These are phyloP conservation scores for Mesorhabditis spiculigera DNA, from an alignment of 2,888 invertebrate species.

Conservation along the genomic window DNA sequence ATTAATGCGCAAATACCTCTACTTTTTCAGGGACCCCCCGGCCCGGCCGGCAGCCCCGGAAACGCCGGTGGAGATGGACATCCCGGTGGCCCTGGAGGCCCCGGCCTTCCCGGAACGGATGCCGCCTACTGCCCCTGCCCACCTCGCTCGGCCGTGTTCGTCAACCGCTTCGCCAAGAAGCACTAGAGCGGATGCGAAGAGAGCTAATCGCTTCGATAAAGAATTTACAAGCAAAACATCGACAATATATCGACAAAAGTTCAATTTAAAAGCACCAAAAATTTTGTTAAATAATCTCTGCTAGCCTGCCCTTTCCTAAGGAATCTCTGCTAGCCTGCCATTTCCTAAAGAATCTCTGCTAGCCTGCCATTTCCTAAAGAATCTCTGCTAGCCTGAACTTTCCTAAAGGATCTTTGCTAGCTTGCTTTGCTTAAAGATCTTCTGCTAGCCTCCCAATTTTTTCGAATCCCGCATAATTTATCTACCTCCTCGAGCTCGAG, in stretches of 20 bases:
- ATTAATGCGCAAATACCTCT: neutral
- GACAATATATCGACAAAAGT: neutral
- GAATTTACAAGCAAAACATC: neutral
- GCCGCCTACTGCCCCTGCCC: slow-evolving; percentile 43
- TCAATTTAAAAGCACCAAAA: neutral
- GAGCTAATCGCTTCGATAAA: neutral
- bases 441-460: too few relatives aligned
- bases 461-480: too few relatives aligned
- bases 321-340: too few relatives aligned
- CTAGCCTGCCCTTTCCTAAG: too few relatives aligned
- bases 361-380: too few relatives aligned
- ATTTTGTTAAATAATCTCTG: neutral
- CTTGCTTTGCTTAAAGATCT: too few relatives aligned
- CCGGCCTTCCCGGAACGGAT: slow-evolving; percentile 38
- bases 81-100: slow-evolving; percentile 34
- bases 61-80: slow-evolving; percentile 27
- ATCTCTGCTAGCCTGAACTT: too few relatives aligned
- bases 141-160: slow-evolving; percentile 32
- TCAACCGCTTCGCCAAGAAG: slow-evolving; percentile 17
- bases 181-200: neutral
- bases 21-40: slow-evolving; percentile 28
- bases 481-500: too few relatives aligned
- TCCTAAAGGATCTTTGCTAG: too few relatives aligned
- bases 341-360: too few relatives aligned
- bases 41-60: slow-evolving; percentile 24